Evolutionary conservation across 2,113 vertebrate species (phyloP), one percentile per base, ranked within the genome.

Genomic region (Chionis minor): DNA sequence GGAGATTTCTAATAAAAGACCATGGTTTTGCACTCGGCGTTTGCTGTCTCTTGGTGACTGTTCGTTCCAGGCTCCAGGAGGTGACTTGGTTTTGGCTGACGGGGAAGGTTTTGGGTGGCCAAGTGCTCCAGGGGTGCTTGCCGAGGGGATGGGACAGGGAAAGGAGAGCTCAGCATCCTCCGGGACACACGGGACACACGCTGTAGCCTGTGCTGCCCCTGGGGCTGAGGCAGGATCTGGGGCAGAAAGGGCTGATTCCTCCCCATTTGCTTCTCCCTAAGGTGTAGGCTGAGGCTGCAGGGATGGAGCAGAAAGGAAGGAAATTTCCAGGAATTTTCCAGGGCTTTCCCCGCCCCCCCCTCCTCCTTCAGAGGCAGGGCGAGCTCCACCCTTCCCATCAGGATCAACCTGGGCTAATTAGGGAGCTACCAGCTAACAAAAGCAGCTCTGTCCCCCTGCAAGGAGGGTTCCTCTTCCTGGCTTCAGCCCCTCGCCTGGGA

Each of bases 1-100:
- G 98, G 98, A 99, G 98, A 98, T 99, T 99, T 99, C 99, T 99
- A 99, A 99, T 99, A 98, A 99, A 99, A 99, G 89, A 99, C 97
- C 98, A 98, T 98, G 98, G 98, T 99, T 99, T 99, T 99, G 98
- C 98, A 99, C 98, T 98, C 85, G 7, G 73, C 51, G 92, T 95
- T 96, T 96, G 90, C 88, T 78, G 92, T 95, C 94, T 92, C 84
- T 90, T 95, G 93, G 88, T 96, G 62, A 24, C 70, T 96, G 42
- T 70, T 88, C 27, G 15, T 55, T 54, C 59, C 81, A 73, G 88
- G 71, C 45, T 72, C 38, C 45, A 10, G 75, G n/a, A 54, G 71
- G 69, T 45, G 81, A 10, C 62, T 26, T 58, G 80, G 44, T 22
- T 81, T 63, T 8, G 30, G 62, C 14, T 72, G 40, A 3, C 1